Conservation (phyloP, 2,888 invertebrate genomes). For the Drosophila seclusa region DNA sequence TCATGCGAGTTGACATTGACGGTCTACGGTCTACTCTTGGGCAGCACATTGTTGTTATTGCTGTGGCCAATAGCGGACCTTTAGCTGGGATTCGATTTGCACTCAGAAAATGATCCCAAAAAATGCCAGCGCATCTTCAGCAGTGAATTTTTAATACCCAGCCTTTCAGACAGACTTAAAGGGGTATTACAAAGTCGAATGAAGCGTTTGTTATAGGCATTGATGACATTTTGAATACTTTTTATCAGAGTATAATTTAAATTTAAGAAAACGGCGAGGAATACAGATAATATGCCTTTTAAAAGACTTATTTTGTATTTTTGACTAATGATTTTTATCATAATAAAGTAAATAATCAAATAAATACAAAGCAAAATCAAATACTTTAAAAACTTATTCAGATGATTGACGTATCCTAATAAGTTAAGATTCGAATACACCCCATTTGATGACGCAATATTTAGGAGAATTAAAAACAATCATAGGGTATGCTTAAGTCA, state of each 20-base stretch:
- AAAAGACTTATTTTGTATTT: not conserved
- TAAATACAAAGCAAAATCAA: not conserved
- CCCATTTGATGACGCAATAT: not conserved
- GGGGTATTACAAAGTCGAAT: not conserved
- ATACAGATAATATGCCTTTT: not conserved
- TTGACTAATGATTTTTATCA: not conserved
- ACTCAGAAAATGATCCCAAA: constrained; percentile 5
- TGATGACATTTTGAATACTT: not conserved
- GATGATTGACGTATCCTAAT: not conserved
- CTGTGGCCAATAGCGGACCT: constrained; percentile 66
- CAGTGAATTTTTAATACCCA: constrained; percentile 22
- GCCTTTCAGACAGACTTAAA: not conserved
- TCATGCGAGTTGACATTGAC: constrained; percentile 72
- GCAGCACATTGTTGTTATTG: constrained; percentile 16
- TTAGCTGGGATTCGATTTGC: constrained; percentile 24
- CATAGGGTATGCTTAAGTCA: constrained; percentile 12
- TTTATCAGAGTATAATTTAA: not conserved
- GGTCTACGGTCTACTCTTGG: constrained; percentile 49
- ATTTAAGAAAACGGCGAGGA: not conserved
- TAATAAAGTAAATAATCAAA: not conserved
- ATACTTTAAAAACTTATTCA: not conserved
- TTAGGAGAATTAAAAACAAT: not conserved
- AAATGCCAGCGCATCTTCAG: constrained; percentile 15
- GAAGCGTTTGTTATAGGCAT: not conserved
- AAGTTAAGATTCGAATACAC: not conserved